Evolutionary conservation across 2,888 invertebrate genomes (phyloP).

Genomic region (Thecophora atra): DNA sequence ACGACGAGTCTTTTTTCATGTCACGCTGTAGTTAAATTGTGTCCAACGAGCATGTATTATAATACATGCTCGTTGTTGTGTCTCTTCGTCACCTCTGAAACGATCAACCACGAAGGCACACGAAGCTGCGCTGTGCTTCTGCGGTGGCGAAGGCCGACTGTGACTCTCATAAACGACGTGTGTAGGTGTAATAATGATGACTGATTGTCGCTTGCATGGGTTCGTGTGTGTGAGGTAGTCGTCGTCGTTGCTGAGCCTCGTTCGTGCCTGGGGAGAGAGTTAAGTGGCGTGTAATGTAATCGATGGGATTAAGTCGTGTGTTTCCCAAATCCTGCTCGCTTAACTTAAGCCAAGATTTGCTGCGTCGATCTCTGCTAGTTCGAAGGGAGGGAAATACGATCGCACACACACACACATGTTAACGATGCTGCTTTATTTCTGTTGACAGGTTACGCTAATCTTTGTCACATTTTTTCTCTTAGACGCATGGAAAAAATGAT

Average conservation of each 20-base stretch:
- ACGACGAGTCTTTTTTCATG: no score
- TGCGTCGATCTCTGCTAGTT: constrained; percentile 17
- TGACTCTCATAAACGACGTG: constrained; percentile 15
- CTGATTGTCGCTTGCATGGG: constrained; percentile 8
- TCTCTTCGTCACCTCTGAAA: constrained; percentile 40
- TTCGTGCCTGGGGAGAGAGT: constrained; percentile 21
- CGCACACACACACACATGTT: not conserved
- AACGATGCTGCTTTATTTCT: not conserved
- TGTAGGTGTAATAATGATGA: constrained; percentile 33
- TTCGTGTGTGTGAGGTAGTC: not conserved
- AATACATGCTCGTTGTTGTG: constrained; percentile 26
- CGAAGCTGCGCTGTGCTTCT: constrained; percentile 8
- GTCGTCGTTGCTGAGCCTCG: not conserved
- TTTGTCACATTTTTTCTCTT: constrained; percentile 10
- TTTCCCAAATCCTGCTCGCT: constrained; percentile 38
- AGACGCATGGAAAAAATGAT: not conserved
- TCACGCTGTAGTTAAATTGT: constrained; percentile 1
- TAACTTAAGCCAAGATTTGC: constrained; percentile 27
- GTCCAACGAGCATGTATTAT: no score
- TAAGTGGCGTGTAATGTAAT: constrained; percentile 52
- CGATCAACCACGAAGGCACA: constrained; percentile 27
- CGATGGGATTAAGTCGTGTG: constrained; percentile 58
- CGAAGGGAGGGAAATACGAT: not conserved
- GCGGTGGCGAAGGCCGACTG: not conserved
- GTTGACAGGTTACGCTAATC: constrained; percentile 17